Evolutionary conservation across 1,140 invertebrate genomes (phyloP).

Genomic region (Lethrus apterus): DNA sequence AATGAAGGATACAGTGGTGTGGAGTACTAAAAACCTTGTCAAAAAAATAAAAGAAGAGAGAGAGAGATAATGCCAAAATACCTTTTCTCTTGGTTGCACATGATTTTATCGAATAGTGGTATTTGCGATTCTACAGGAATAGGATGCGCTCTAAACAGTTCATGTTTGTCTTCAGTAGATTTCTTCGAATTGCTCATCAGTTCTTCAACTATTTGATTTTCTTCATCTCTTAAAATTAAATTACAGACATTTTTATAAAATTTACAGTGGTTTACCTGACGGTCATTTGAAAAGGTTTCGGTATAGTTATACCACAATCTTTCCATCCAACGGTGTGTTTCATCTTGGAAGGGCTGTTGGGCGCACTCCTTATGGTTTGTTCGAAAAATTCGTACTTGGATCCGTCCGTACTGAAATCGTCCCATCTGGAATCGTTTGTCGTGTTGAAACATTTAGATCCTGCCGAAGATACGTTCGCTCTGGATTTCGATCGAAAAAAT

Average conservation of each 20-base stretch:
- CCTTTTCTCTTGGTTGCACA: conserved; percentile 63
- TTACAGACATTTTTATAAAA: conserved; percentile 1
- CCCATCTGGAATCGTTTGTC: conserved; percentile 29
- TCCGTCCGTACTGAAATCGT: conserved; percentile 32
- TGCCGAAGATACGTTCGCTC: conserved; percentile 21
- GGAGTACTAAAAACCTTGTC: no score
- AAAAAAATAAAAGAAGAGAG: no score
- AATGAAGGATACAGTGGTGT: no score
- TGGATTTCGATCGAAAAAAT: conserved; percentile 23
- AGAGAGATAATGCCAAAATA: no score
- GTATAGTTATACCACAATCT: conserved; percentile 47
- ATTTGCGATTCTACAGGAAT: conserved; percentile 61
- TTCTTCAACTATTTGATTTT: conserved; percentile 49
- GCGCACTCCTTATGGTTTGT: conserved; percentile 42
- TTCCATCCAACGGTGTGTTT: conserved; percentile 37
- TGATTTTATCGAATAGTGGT: conserved; percentile 60
- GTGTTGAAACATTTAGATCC: conserved; percentile 15
- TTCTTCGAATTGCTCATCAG: conserved; percentile 42
- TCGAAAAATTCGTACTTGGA: conserved; percentile 23
- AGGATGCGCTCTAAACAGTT: conserved; percentile 50
- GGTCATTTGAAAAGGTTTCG: conserved; percentile 60
- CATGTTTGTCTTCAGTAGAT: conserved; percentile 43
- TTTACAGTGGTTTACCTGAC: conserved; percentile 45
- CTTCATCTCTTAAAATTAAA: conserved; percentile 51
- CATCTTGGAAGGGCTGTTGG: conserved; percentile 45